A percentile compares a stretch with the other conserved stretches of the same genome.
Evolutionary conservation across 92 coral and sea anemone genomes (phyloP).

Genomic region (Siderastrea radians): DNA sequence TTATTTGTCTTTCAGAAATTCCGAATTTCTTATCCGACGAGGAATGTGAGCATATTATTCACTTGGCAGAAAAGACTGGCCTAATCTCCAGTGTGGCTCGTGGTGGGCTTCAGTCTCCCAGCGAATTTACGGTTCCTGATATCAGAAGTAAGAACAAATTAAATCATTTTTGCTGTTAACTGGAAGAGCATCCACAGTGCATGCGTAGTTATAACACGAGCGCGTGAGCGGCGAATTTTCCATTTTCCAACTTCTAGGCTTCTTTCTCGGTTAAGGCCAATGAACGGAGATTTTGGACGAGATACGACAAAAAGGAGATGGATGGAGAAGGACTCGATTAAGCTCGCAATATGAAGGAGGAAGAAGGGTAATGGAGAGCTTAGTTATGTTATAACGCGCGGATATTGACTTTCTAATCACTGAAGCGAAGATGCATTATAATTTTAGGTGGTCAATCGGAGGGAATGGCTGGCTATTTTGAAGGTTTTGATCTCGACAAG

Average conservation of each 20-base stretch:
- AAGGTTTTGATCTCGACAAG: slow-evolving; percentile 64
- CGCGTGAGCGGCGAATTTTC: too few species aligned
- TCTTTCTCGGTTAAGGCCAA: too few species aligned
- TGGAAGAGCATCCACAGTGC: not conserved
- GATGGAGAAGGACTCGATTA: too few species aligned
- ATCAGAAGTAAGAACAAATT: slow-evolving; percentile 54
- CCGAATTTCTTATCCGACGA: slow-evolving; percentile 78
- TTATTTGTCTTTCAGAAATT: slow-evolving; percentile 47
- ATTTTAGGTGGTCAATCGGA: slow-evolving; percentile 63
- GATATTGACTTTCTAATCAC: not conserved
- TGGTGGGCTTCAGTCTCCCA: slow-evolving; percentile 80
- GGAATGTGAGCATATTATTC: slow-evolving; percentile 77
- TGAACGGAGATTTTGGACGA: too few species aligned
- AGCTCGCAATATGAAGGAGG: too few species aligned
- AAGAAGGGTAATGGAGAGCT: too few species aligned
- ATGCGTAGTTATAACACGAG: not conserved
- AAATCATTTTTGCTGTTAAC: not conserved
- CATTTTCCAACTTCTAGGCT: too few species aligned
- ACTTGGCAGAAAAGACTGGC: slow-evolving; percentile 66
- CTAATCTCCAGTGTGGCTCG: slow-evolving; percentile 75
- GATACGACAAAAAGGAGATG: too few species aligned
- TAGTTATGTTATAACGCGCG: too few species aligned
- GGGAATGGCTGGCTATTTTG: slow-evolving; percentile 58
- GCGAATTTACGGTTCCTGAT: slow-evolving; percentile 55
- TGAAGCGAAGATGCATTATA: not conserved